Base-by-base conservation (phyloP, 1,140 invertebrate genomes). In the Psix sp. region DNA sequence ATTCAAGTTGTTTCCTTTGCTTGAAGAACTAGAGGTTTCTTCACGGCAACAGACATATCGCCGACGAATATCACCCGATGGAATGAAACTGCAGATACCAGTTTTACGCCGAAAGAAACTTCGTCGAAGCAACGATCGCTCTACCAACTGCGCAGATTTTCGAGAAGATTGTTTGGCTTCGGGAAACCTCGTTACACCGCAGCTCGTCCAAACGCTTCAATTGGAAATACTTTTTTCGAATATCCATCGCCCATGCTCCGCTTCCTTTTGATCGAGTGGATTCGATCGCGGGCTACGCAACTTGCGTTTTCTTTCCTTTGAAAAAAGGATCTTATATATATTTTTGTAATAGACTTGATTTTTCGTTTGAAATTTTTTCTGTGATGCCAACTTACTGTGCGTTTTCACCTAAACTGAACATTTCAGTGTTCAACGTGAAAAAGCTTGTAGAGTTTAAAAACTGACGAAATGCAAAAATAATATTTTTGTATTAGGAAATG, bases 121-220 rank as follows among this genome's bases (percentile, higher is more conserved):
- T 78, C 46, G 46, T 68, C 52, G 74, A 66, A 76, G 60, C 66
- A 66, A 71, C 74, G 77, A 82, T 82, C 77, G 66, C 77, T 73
- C 79, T 78, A 49, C 76, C 15, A 40, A 51, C 79, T 65, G 75
- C 79, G 57, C 76, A 75, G 60, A 78, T 76, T 73, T 67, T 59
- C 59, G 21, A 70, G 71, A 63, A 76, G 65, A 82, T 82, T 83
- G 76, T 81, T 81, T 80, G 72, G 77, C 63, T 78, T 78, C 70
- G 43, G 45, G 57, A 52, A 74, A 79, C 75, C 68, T 79, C 77
- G 65, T 77, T 68, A 80, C 74, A 80, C 74, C 66, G 76, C 74
- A 77, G 73, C 60, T 63, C 46, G 24, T 74, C 57, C 20, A 54
- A 52, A 63, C 51, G 52, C 71, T 63, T 59, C 36, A 62, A 67